Conservation (phyloP, 2,113 vertebrate species). For the Sigmodon hispidus region DNA sequence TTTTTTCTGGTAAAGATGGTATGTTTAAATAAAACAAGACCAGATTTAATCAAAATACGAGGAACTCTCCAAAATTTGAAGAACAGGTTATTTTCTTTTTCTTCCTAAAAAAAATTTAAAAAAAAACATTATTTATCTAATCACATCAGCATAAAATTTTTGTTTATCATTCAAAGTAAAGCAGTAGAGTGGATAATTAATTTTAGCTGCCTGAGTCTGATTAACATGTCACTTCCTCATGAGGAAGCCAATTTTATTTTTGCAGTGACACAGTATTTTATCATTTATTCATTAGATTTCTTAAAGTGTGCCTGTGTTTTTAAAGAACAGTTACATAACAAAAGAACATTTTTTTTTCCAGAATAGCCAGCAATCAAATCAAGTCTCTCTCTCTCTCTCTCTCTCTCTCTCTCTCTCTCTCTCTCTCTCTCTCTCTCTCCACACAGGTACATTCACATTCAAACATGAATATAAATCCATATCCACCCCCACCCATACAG, state of each 20-base stretch:
- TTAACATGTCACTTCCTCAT: conserved; percentile 28
- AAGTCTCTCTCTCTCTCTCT: neutral
- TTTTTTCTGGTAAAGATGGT: neutral
- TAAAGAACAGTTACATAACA: conserved; percentile 12
- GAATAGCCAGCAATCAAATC: neutral
- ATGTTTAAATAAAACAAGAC: neutral
- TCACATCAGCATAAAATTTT: neutral
- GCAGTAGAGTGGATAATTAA: conserved; percentile 47
- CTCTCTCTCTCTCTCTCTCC: neutral
- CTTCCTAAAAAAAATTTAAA: neutral
- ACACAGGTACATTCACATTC: neutral
- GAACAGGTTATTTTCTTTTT: neutral
- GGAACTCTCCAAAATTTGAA: neutral
- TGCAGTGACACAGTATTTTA: neutral
- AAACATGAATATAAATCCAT: neutral
- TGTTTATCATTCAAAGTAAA: conserved; percentile 52
- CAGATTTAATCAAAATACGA: conserved; percentile 4
- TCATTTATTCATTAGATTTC: conserved; percentile 50
- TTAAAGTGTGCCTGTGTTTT: conserved; percentile 51
- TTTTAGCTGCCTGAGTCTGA: conserved; percentile 32
- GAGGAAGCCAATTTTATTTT: conserved; percentile 6
- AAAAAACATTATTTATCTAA: conserved; percentile 8
- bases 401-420: neutral
- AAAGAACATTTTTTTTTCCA: neutral
- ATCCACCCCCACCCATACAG: neutral